Evolutionary conservation across 2,888 invertebrate genomes (phyloP), one percentile per base, ranked within the genome.

Genomic region (Nycteola revayana): DNA sequence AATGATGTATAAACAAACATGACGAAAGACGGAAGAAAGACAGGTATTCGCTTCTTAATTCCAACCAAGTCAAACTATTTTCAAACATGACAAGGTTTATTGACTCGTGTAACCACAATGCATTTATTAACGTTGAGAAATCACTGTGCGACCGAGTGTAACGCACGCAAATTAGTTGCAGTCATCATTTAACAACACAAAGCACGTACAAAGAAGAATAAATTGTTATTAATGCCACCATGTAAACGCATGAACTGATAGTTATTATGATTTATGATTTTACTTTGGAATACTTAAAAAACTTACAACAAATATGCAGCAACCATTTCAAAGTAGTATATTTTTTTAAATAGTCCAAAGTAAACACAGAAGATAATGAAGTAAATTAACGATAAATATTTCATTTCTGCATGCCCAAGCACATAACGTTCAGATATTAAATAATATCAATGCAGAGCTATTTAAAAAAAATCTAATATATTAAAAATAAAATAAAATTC

Each of bases 341-440:
- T 36, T 44, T 60, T 69, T 69, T 58, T 49, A 74, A 76, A 70
- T 60, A 54, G 60, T 59, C 71, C 75, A 76, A 66, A 66, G 66
- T 25, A 38, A 23, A 37, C 8, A 38, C 36, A 60, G 53, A 56
- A 42, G 44, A 42, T 55, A 50, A 72, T 66, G 61, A 62, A 47
- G 62, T 65, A 69, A 58, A 59, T 67, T 61, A 68, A 75, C 58
- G 64, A 75, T 69, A 64, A 70, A 59, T 69, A 72, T 72, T 74
- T 75, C 86, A 87, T 88, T 86, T 85, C 88, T 88, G 88, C 88
- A 88, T 87, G 88, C 87, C 87, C 78, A 88, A 87, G 86, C 87
- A 84, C 77, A 78, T 66, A 76, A 75, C 77, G 76, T 78, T 78
- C 69, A 61, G 54, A 62, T 63, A 55, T 60, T 22, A 63, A 63